Evolutionary conservation across 2,888 invertebrate genomes (phyloP), one percentile per base, ranked within the genome.

Genomic region (Acronicta psi): DNA sequence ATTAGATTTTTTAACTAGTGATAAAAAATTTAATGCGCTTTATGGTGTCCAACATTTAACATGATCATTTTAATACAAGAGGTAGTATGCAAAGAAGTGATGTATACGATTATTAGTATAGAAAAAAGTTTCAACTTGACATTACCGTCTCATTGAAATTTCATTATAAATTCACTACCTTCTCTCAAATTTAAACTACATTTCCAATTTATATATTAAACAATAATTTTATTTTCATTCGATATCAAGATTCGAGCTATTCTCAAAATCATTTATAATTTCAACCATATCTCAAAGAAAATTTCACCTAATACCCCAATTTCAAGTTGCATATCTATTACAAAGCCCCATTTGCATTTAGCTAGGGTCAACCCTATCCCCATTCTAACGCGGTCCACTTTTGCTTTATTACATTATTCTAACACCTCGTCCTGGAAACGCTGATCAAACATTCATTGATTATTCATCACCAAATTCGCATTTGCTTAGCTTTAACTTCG

Each of bases 401-500:
- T 67, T 65, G 55, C 49, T 65, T 58, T 62, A 74, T 71, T 58
- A 59, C 49, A 59, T 74, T 69, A 57, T 58, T 37, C 58, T 59
- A 59, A 69, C 59, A 74, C 65, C 55, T 54, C 55, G 31, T 51
- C 14, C 45, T 14, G 31, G 55, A 44, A 43, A 59, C 38, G 36
- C 51, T 62, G 59, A 62, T 72, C 69, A 65, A 65, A 74, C 63
- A 67, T 51, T 62, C 54, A 74, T 74, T 69, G 69, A 65, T 69
- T 64, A 73, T 73, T 68, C 65, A 53, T 37, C 36, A 40, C 23
- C 34, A 29, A 60, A 31, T 37, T 38, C 49, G 52, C n/a, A 40
- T 59, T 54, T 56, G 41, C 54, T 52, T 46, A 46, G 40, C 56
- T 50, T 53, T 58, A 56, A 25, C 50, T 53, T 49, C 14, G 37